These are phyloP conservation scores for Rhinolophus ferrumequinum DNA, from an alignment of 2,113 vertebrate genomes.

Conservation along the genomic window DNA sequence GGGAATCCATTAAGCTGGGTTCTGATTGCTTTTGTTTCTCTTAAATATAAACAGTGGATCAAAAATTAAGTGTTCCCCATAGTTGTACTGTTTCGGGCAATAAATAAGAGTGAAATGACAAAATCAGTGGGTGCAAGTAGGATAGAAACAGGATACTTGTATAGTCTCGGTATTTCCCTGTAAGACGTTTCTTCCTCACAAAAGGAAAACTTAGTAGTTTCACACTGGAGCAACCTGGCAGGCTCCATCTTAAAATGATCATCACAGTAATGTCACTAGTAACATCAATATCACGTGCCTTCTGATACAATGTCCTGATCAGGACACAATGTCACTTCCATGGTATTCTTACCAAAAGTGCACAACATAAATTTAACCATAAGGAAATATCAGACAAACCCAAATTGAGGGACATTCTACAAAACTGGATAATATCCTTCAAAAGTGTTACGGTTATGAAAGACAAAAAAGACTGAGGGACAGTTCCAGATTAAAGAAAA, in stretches of 20 bases:
- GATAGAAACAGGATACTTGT: neutral
- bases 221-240: neutral
- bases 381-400: constrained; percentile 15
- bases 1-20: neutral
- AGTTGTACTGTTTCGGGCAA: constrained; percentile 2
- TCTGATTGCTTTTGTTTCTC: constrained; percentile 10
- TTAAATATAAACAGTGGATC: constrained; percentile 15
- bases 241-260: neutral
- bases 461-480: neutral
- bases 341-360: constrained; percentile 24
- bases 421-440: neutral
- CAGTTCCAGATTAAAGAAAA: neutral
- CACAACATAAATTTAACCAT: constrained; percentile 9
- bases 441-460: constrained; percentile 29
- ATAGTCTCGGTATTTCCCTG: neutral
- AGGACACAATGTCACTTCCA: neutral
- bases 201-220: neutral
- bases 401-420: neutral
- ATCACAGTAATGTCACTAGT: neutral
- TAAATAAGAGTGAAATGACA: neutral
- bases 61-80: constrained; percentile 10
- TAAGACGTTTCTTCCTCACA: constrained; percentile 6
- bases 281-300: neutral
- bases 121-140: neutral
- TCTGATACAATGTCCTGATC: neutral